Base-by-base conservation (phyloP, 2,888 invertebrate species). In the Gandaritis pyraliata region DNA sequence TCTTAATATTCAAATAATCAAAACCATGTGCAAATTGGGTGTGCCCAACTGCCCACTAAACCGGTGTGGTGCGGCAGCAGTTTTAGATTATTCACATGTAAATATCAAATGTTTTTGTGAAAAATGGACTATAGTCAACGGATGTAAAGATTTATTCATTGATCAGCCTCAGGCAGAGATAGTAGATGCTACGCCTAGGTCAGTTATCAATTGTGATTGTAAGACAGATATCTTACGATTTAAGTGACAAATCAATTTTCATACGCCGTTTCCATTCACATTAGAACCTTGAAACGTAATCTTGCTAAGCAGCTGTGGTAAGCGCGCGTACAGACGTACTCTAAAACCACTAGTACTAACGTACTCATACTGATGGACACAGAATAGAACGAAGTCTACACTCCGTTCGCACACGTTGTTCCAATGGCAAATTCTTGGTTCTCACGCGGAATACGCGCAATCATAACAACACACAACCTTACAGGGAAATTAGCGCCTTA, bases 351-450 rank as follows among this genome's bases (percentile, higher is more conserved):
- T 56, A n/a, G 54, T 61, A 48, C 61, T 33, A 57, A 30, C 41
- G 49, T 50, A 46, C 47, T 55, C 30, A 47, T 61, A 72, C 69
- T 15, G n/a, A n/a, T n/a, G 58, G 46, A n/a, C 53, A 58, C 53
- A 62, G 62, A 62, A 53, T 65, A 70, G 71, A 69, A 73, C 65
- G 61, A 71, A 71, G 73, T 73, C 64, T 74, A 80, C 73, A 72
- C 12, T 52, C 33, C 51, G 52, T 59, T 57, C 56, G 57, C 65
- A 61, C 65, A 65, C 65, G 62, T 79, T 72, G 74, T 75, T 69
- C 71, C 71, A 72, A 76, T 77, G 76, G 79, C 77, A 72, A 81
- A 83, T 86, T 87, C 88, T 83, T 84, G 83, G 82, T 87, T 89
- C 88, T 83, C 86, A 86, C 83, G 80, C 81, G 76, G 80, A 81